These are phyloP conservation scores for Uria aalge DNA, from an alignment of 2,113 vertebrate genomes.

Conservation along the genomic window DNA sequence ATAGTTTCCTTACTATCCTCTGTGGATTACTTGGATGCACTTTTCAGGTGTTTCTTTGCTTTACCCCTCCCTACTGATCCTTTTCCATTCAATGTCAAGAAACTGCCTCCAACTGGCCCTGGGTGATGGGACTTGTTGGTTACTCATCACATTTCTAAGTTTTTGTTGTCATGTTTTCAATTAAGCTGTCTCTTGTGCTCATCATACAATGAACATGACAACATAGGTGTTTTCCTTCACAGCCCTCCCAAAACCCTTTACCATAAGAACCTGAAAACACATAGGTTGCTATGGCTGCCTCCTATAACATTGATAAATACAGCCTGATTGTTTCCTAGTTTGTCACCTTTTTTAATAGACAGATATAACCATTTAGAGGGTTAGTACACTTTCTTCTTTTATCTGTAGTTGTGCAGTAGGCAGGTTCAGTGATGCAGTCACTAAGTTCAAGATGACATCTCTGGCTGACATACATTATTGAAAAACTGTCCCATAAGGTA, in stretches of 20 bases:
- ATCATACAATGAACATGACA: background rate
- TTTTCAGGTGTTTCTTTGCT: background rate
- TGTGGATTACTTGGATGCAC: background rate
- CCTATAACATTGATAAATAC: background rate
- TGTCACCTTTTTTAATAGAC: background rate
- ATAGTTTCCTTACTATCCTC: background rate
- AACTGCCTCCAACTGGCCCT: background rate
- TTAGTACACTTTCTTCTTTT: background rate
- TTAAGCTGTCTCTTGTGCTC: background rate
- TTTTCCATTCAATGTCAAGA: background rate
- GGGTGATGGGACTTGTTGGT: background rate
- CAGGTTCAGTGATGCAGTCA: background rate
- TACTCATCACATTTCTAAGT: background rate
- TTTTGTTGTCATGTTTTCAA: background rate
- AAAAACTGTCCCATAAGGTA: rapidly evolving
- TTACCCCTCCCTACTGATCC: background rate
- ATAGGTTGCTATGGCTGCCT: background rate
- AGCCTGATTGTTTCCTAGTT: background rate
- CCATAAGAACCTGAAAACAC: background rate
- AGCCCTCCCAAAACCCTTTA: background rate
- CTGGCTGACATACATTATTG: background rate
- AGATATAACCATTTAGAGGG: background rate
- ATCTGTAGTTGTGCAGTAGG: background rate
- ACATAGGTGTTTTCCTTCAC: background rate
- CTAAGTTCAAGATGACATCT: rapidly evolving